Evolutionary conservation across 2,888 invertebrate genomes (phyloP), one percentile per base, ranked within the genome.

Genomic region (Eumerus sabulonum): DNA sequence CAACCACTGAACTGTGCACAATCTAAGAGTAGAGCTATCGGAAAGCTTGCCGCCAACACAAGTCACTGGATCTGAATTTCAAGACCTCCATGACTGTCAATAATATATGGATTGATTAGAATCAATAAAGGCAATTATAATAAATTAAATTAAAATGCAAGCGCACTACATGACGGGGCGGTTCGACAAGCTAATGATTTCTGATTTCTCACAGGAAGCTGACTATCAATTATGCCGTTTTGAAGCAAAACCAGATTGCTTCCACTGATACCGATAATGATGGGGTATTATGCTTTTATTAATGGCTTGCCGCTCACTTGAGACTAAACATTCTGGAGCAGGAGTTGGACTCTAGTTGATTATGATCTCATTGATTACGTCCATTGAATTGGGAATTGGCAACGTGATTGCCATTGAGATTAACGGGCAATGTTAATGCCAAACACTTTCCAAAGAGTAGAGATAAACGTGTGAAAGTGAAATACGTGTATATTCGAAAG

Each of bases 211-310:
- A 36, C 27, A 60, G 76, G 76, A 66, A 76, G 45, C 71, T 50
- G 56, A 66, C 48, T 71, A 59, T 71, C 71, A 77, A 77, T 77
- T 71, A 76, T 60, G 64, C 70, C 64, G 54, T 54, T 70, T 71
- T 54, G 44, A 56, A 66, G 51, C 38, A 42, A 48, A 45, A 56
- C 50, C 60, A 50, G 76, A 77, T 77, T 67, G 72, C 71, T 62
- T 67, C 35, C 45, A 62, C 66, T 54, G 76, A 71, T 71, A 76
- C 14, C 42, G 71, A 14, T 51, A 77, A 77, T 77, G 54, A 62
- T 36, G 56, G 66, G 56, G 51, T 72, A 72, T 77, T 72, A 62
- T 9, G 51, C 59, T 27, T 35, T 38, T 36, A 36, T 42, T 66
- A 63, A 63, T 68, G 51, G 50, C 51, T 71, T 71, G 48, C 71